Evolutionary conservation across 2,113 vertebrate species (phyloP).

Genomic region (Phalacrocorax carbo): DNA sequence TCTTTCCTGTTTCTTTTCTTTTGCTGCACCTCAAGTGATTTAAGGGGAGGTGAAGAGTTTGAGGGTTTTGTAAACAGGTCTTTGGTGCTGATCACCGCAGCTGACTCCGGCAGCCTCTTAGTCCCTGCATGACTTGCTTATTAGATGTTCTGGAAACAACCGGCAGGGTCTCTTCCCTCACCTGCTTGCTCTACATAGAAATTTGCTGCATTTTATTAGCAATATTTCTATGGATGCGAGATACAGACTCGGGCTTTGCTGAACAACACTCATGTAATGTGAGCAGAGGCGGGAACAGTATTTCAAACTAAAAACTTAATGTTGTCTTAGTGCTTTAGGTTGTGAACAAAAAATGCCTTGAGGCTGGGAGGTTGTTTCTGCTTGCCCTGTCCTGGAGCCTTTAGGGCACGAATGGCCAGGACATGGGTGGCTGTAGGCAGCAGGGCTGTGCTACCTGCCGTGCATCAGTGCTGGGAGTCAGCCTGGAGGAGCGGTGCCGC

Average conservation of each 20-base stretch:
- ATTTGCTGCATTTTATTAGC: background rate
- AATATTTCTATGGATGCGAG: fast-evolving
- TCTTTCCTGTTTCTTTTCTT: background rate
- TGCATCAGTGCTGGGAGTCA: background rate
- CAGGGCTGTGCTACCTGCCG: background rate
- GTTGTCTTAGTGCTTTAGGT: background rate
- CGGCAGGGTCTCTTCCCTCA: background rate
- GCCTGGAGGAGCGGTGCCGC: no score
- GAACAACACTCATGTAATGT: background rate
- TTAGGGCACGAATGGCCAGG: no score
- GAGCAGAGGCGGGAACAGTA: background rate
- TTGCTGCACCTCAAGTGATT: background rate
- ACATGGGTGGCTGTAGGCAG: fast-evolving
- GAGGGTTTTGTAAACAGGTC: background rate
- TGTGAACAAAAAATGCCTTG: background rate
- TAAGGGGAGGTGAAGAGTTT: background rate
- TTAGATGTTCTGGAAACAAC: background rate
- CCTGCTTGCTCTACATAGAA: fast-evolving
- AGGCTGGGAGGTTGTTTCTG: background rate
- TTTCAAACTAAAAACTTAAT: background rate
- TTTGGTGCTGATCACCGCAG: background rate
- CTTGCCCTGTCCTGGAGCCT: background rate
- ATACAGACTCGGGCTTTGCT: background rate
- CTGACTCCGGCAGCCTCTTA: background rate
- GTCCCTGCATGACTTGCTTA: background rate